Evolutionary conservation across 2,888 invertebrate genomes (phyloP).

Genomic region (Epicampocera succincta): DNA sequence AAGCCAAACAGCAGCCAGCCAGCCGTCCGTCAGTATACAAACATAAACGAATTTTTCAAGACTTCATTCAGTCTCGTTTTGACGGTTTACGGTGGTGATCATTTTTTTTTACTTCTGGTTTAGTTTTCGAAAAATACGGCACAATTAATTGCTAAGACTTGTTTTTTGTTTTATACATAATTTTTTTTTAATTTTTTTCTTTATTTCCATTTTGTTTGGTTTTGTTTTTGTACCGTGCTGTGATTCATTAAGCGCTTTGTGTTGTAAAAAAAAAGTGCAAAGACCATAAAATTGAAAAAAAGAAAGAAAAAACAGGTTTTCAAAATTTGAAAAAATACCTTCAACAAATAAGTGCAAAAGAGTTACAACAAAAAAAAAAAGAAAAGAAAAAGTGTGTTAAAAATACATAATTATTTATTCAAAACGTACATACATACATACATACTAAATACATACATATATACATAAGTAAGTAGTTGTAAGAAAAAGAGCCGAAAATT

Average conservation of each 20-base stretch:
- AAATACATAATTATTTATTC: slow-evolving; percentile 25
- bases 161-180: slow-evolving; percentile 55
- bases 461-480: background rate
- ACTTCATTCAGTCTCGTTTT: slow-evolving; percentile 69
- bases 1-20: slow-evolving; percentile 1
- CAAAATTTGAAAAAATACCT: slow-evolving; percentile 14
- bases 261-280: slow-evolving; percentile 66
- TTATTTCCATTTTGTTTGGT: slow-evolving; percentile 44
- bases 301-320: slow-evolving; percentile 56
- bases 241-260: slow-evolving; percentile 63
- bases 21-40: slow-evolving; percentile 23
- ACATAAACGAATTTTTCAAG: slow-evolving; percentile 57
- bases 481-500: slow-evolving; percentile 18
- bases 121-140: slow-evolving; percentile 28
- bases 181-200: slow-evolving; percentile 25
- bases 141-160: slow-evolving; percentile 32
- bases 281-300: slow-evolving; percentile 62
- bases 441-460: background rate
- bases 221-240: slow-evolving; percentile 39
- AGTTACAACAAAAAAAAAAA: slow-evolving; percentile 31
- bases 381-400: slow-evolving; percentile 48
- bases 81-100: slow-evolving; percentile 68
- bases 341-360: slow-evolving; percentile 38
- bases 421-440: slow-evolving; percentile 33
- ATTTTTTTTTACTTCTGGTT: slow-evolving; percentile 55